Evolutionary conservation across 2,888 invertebrate species (phyloP).

Genomic region (Drosophila austrosaltans): DNA sequence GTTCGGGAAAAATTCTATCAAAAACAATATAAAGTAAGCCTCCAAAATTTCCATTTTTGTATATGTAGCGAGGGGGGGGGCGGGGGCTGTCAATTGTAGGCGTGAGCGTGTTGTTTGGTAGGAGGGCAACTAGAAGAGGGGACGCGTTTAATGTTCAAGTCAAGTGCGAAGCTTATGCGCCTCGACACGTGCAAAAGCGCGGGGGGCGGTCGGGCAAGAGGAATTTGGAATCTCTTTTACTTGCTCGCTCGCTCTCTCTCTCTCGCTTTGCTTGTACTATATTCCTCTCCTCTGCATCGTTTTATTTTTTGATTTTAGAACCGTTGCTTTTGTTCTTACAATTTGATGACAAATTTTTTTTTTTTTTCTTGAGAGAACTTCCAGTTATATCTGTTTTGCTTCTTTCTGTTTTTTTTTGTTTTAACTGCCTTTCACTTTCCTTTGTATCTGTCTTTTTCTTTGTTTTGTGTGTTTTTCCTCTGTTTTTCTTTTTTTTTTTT

Average conservation of each 20-base stretch:
- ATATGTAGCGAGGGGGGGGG: background rate
- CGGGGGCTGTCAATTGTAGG: background rate
- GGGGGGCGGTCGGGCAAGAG: slow-evolving; percentile 5
- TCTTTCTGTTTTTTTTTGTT: slow-evolving; percentile 43
- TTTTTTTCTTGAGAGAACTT: slow-evolving; percentile 30
- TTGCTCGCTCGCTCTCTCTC: slow-evolving; percentile 20
- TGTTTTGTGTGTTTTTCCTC: slow-evolving; percentile 49
- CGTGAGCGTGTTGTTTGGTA: slow-evolving; percentile 23
- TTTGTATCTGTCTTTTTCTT: slow-evolving; percentile 33
- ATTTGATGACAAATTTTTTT: slow-evolving; percentile 69
- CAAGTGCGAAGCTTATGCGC: slow-evolving; percentile 73
- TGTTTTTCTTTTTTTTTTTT: slow-evolving; percentile 34
- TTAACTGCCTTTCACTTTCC: slow-evolving; percentile 50
- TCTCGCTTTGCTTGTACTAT: slow-evolving; percentile 34
- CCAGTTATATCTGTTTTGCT: slow-evolving; percentile 47
- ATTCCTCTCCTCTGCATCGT: slow-evolving; percentile 26
- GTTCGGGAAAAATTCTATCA: slow-evolving; percentile 34
- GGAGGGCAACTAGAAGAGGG: background rate
- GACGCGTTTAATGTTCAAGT: slow-evolving; percentile 73
- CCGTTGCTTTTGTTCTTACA: slow-evolving; percentile 58
- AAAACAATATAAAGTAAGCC: slow-evolving; percentile 52
- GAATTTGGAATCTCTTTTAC: background rate
- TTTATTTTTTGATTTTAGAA: slow-evolving; percentile 42
- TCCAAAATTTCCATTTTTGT: slow-evolving; percentile 55
- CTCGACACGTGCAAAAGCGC: slow-evolving; percentile 58